phyloP scores from a whole-genome alignment of 92 coral and sea anemone genomes.

The Porites evermanni region DNA sequence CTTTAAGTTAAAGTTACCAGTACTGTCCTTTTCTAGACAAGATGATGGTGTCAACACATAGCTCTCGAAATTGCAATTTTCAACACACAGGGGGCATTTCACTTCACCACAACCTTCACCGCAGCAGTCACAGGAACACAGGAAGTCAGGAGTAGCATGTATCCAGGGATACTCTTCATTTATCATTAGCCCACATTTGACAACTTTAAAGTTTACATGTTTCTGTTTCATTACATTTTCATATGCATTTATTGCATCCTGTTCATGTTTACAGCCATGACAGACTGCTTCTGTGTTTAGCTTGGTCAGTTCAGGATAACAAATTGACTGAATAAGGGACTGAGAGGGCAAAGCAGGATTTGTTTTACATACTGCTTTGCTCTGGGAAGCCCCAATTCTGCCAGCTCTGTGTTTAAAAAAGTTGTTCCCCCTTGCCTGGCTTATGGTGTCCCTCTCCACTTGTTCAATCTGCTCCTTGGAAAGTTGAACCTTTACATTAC shows the following conservation, averaged over 20 bases:
- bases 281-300: too few relatives aligned
- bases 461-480: slow-evolving; percentile 31
- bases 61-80: slow-evolving; percentile 18
- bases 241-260: too few relatives aligned
- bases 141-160: slow-evolving; percentile 77
- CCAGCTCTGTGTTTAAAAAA: too few relatives aligned
- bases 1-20: background rate
- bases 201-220: slow-evolving; percentile 45
- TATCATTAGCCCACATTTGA: slow-evolving; percentile 56
- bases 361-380: too few relatives aligned
- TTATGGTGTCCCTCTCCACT: slow-evolving; percentile 53
- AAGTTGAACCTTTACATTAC: slow-evolving; percentile 10
- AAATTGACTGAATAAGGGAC: too few relatives aligned
- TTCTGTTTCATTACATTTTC: slow-evolving; percentile 13
- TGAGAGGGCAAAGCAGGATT: too few relatives aligned
- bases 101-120: slow-evolving; percentile 80
- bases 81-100: slow-evolving; percentile 65
- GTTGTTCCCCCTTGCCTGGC: slow-evolving; percentile 23
- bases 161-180: slow-evolving; percentile 60
- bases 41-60: slow-evolving; percentile 32
- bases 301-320: too few relatives aligned
- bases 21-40: slow-evolving; percentile 32
- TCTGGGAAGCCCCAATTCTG: too few relatives aligned
- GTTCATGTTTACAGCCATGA: too few relatives aligned
- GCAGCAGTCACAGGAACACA: slow-evolving; percentile 72